Base-by-base conservation (phyloP, 2,797 vertebrate genomes). In the Cynopterus sphinx region DNA sequence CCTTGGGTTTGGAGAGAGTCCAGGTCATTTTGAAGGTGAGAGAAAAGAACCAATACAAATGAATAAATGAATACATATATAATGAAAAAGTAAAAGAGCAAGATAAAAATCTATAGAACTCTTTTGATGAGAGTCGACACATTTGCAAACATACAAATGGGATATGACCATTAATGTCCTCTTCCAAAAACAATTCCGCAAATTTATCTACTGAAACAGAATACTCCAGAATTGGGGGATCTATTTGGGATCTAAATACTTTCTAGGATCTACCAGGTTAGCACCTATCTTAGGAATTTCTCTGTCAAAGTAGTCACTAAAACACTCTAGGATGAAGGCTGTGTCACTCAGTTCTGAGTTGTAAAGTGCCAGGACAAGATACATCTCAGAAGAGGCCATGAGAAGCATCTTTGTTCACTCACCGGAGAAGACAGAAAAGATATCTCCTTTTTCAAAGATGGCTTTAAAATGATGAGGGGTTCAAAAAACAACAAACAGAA, bases 131-230 rank as follows among this genome's bases (percentile, higher is more conserved):
- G 67, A 53, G 39, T 71, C 3, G 43, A 73, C 31, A 90, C 70
- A 75, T 97, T 97, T 96, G 95, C 67, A 96, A 85, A 74, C 39
- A 90, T 93, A 75, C 77, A 81, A 78, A 95, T 24, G 33, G 84
- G 67, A 94, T 55, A n/a, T 59, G 73, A 68, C 90, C 28, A 46
- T 19, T 17, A 95, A 87, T 87, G 53, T 31, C 59, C 24, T 83
- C 67, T 78, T 90, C 70, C 57, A 96, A 96, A 93, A 13, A 41
- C 0, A 6, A 46, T 57, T 43, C 12, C 12, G 15, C 59, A 94
- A 96, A 92, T 63, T 21, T 31, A 53, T 78, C 31, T 33, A 61
- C 10, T 87, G 77, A 90, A 96, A 31, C 57, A 90, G 53, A 10
- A 63, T 77, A 68, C 90, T 4, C 70, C 77, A 87, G 61, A 63